Evolutionary conservation across 2,888 invertebrate genomes (phyloP), one percentile per base, ranked within the genome.

Genomic region (Rhamphomyia laevipes): DNA sequence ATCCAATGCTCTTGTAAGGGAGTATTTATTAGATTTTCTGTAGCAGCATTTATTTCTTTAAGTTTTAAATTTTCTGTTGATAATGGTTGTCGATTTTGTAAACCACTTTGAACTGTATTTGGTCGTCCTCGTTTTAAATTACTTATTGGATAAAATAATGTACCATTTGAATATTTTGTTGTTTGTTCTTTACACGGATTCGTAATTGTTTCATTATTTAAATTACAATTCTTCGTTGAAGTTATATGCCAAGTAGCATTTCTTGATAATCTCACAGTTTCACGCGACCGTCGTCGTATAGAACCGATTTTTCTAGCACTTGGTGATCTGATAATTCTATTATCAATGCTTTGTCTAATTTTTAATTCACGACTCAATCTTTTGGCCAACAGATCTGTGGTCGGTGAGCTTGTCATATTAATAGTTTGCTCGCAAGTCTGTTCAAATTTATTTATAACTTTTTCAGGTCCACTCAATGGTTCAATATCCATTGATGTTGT

Each of bases 221-320:
- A 13, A 49, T 44, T 9, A 23, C 4, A 5, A 18, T n/a, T 23
- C n/a, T 46, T 33, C 2, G 48, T 52, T 12, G 57, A 55, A 35
- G 58, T 57, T 10, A 76, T 73, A 59, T 82, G 80, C 81, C 82
- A 82, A 0, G 84, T 81, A 57, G 79, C 77, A 56, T 78, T 80
- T 31, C 82, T 72, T 17, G 74, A 73, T 23, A 80, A 73, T n/a
- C 53, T 56, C 56, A 54, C 62, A 56, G 53, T 67, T 63, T 86
- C 86, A 62, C 79, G 78, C 0, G 86, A 86, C 46, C 84, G 73
- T 43, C 86, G 74, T 60, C 86, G 71, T 56, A 87, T 76, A 10
- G 77, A 79, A 17, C 86, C 86, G 51, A 87, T 88, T 74, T 86
- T 87, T 46, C 87, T 74, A 2, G 86, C 86, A 63, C 86, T 87